Evolutionary conservation across 2,888 invertebrate species (phyloP).

Genomic region (Trichopoda pennipes): DNA sequence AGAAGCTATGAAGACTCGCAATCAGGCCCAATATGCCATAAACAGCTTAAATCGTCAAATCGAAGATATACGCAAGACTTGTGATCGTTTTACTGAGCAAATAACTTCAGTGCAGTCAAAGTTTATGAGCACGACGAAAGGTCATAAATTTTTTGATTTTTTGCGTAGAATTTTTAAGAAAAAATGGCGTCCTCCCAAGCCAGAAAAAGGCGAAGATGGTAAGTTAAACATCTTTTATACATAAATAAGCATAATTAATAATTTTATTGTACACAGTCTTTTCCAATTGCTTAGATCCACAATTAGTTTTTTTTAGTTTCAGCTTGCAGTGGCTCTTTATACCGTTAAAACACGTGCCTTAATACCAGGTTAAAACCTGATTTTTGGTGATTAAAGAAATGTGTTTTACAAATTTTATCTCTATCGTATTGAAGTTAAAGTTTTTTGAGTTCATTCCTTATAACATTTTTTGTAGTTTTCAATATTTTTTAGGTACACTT

Average conservation of each 20-base stretch:
- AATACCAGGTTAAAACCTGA: too few relatives aligned
- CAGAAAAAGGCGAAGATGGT: conserved; percentile 82
- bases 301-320: too few relatives aligned
- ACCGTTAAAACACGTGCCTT: too few relatives aligned
- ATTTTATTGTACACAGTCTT: too few relatives aligned
- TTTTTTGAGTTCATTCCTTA: too few relatives aligned
- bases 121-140: conserved; percentile 84
- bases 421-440: too few relatives aligned
- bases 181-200: conserved; percentile 88
- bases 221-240: conserved; percentile 46
- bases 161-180: conserved; percentile 91
- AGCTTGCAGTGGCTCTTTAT: too few relatives aligned
- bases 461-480: too few relatives aligned
- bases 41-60: conserved; percentile 75
- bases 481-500: too few relatives aligned
- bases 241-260: neutral
- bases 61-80: conserved; percentile 74
- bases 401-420: too few relatives aligned
- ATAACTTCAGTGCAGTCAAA: conserved; percentile 82
- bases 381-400: too few relatives aligned
- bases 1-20: conserved; percentile 82
- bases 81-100: conserved; percentile 80
- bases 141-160: conserved; percentile 90
- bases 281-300: too few relatives aligned
- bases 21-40: conserved; percentile 79